Percentiles rank a stretch among this genome's conserved stretches.
Conservation (phyloP, 2,888 invertebrate species). For the Pemphredon lugubris region DNA sequence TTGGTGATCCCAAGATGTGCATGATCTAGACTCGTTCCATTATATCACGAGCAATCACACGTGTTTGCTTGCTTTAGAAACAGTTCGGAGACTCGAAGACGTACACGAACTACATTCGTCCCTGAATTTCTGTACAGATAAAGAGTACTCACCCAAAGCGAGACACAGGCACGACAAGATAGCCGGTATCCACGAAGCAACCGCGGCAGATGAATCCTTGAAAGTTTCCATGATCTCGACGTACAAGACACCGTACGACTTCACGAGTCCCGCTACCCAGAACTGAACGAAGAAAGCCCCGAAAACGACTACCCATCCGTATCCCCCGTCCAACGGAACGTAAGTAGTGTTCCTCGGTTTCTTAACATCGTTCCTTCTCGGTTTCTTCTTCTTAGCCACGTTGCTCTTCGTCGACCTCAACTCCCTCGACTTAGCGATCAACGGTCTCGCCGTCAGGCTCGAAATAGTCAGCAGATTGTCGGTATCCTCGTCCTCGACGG, state of each 20-base stretch:
- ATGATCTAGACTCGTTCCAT: no score
- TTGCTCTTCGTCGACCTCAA: slow-evolving; percentile 81
- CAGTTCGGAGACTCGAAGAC: no score
- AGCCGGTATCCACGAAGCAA: slow-evolving; percentile 91
- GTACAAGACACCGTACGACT: slow-evolving; percentile 91
- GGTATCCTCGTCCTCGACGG: slow-evolving; percentile 85
- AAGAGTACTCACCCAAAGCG: slow-evolving; percentile 85
- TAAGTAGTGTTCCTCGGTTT: slow-evolving; percentile 67
- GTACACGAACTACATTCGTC: no score
- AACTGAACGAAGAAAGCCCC: slow-evolving; percentile 91
- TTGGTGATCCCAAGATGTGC: no score
- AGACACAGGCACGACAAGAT: slow-evolving; percentile 89
- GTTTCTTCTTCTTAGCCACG: slow-evolving; percentile 52
- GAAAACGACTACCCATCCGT: slow-evolving; percentile 89
- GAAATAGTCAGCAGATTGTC: slow-evolving; percentile 88
- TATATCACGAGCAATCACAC: no score
- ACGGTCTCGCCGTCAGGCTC: slow-evolving; percentile 87
- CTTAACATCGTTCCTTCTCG: slow-evolving; percentile 51
- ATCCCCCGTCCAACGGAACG: slow-evolving; percentile 87
- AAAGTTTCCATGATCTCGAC: slow-evolving; percentile 91
- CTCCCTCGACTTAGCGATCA: slow-evolving; percentile 87
- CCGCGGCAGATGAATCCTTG: slow-evolving; percentile 87
- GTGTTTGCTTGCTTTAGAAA: no score
- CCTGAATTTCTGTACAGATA: no score
- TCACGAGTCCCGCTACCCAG: slow-evolving; percentile 91